These are phyloP conservation scores for Laupala kohalensis DNA, from an alignment of 1,140 invertebrate species.

Conservation along the genomic window DNA sequence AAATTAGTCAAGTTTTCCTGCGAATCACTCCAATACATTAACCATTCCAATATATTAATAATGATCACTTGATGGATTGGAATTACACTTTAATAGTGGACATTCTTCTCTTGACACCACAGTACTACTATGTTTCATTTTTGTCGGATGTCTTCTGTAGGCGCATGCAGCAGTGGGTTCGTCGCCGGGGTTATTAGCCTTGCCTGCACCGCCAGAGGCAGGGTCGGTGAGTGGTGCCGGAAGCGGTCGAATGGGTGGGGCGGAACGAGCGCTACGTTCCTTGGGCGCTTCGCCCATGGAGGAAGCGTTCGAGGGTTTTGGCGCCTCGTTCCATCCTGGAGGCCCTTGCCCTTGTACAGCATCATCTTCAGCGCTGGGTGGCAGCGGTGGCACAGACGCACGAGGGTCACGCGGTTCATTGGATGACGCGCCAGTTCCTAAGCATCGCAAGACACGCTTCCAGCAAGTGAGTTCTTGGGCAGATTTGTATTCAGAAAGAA, in stretches of 20 bases:
- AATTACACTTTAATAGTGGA: too few relatives aligned
- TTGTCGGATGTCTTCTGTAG: too few relatives aligned
- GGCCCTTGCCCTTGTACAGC: not conserved
- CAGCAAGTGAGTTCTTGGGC: slow-evolving; percentile 45
- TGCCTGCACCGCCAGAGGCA: slow-evolving; percentile 21
- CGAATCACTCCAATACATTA: too few relatives aligned
- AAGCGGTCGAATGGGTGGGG: slow-evolving; percentile 18
- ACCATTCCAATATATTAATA: too few relatives aligned
- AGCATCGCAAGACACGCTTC: slow-evolving; percentile 74
- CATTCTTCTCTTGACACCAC: too few relatives aligned
- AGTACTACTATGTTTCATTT: too few relatives aligned
- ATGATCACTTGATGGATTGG: too few relatives aligned
- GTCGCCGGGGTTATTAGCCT: slow-evolving; percentile 24
- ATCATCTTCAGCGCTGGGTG: slow-evolving; percentile 23
- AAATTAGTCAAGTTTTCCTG: too few relatives aligned
- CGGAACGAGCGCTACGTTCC: slow-evolving; percentile 49
- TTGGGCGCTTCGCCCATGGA: slow-evolving; percentile 36
- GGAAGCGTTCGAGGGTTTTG: slow-evolving; percentile 37
- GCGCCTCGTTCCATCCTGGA: too few relatives aligned
- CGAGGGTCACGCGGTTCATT: slow-evolving; percentile 44
- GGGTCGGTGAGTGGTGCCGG: slow-evolving; percentile 24
- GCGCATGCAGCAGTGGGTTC: not conserved
- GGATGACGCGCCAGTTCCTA: slow-evolving; percentile 55
- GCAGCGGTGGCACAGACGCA: too few relatives aligned
- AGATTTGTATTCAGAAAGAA: not conserved